These are phyloP conservation scores for Sisyra nigra DNA, from an alignment of 2,888 invertebrate genomes.

Conservation along the genomic window DNA sequence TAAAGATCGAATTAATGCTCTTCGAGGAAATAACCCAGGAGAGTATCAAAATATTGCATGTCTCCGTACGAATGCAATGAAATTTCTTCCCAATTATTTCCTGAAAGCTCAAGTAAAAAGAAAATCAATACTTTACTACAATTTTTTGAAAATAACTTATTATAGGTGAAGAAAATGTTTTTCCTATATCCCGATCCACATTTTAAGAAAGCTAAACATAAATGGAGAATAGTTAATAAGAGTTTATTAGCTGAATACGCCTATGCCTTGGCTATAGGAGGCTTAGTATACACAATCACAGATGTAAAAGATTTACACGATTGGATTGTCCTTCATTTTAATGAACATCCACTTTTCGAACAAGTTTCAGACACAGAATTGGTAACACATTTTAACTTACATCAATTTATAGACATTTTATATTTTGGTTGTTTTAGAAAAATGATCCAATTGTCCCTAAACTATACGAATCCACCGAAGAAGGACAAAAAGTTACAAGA, in stretches of 20 bases:
- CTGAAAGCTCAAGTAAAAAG: constrained; percentile 67
- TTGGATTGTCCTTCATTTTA: constrained; percentile 92
- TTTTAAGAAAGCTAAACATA: constrained; percentile 96
- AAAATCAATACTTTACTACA: background rate
- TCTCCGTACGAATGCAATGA: constrained; percentile 95
- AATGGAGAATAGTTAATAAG: constrained; percentile 96
- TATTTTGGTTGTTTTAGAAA: constrained; percentile 33
- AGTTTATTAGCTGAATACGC: constrained; percentile 93
- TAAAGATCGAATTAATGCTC: constrained; percentile 79
- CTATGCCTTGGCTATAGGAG: constrained; percentile 72
- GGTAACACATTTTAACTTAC: constrained; percentile 32
- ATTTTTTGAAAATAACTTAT: constrained; percentile 16
- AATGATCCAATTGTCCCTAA: constrained; percentile 76
- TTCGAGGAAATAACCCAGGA: constrained; percentile 57
- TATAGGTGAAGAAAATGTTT: constrained; percentile 88
- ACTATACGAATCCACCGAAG: constrained; percentile 86
- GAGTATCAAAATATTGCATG: constrained; percentile 89
- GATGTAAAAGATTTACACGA: constrained; percentile 94
- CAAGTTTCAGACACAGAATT: constrained; percentile 55
- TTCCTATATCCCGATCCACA: constrained; percentile 99
- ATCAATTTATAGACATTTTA: constrained; percentile 6
- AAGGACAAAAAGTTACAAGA: constrained; percentile 93
- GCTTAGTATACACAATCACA: constrained; percentile 87
- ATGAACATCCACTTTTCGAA: constrained; percentile 78
- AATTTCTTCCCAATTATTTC: constrained; percentile 96